Percentiles rank a stretch among this genome's conserved stretches.
Conservation (phyloP, 2,113 vertebrate genomes). For the Pterocles gutturalis region DNA sequence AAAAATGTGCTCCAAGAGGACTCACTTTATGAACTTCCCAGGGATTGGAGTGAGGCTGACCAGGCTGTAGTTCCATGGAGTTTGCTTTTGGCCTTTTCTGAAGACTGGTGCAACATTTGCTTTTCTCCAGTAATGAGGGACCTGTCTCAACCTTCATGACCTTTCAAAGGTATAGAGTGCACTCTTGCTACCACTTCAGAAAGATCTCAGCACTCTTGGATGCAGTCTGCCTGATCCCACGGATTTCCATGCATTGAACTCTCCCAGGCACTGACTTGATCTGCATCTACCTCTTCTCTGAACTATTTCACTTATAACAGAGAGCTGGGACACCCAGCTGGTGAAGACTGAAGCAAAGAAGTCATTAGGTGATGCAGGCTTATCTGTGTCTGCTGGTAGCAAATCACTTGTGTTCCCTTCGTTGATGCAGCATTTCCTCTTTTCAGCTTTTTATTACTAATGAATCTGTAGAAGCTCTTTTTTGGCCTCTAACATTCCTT, state of each 20-base stretch:
- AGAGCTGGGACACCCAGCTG: not conserved
- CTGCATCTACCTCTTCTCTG: not conserved
- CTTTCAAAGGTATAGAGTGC: not conserved
- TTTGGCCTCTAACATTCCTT: not conserved
- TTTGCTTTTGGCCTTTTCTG: not conserved
- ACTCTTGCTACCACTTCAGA: not conserved
- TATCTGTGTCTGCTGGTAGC: not conserved
- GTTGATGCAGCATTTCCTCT: not conserved
- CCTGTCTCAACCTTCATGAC: not conserved
- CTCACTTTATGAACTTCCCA: not conserved
- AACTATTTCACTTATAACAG: not conserved
- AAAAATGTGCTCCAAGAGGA: not conserved
- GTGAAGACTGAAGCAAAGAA: not conserved
- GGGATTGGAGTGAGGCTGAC: not conserved
- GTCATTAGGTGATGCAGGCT: not conserved
- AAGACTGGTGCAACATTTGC: not conserved
- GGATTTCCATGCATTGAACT: not conserved
- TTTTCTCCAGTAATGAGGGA: not conserved
- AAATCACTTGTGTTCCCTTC: not conserved
- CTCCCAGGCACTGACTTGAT: not conserved
- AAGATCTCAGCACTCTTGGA: not conserved
- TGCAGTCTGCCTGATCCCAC: not conserved
- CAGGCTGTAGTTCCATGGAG: not conserved
- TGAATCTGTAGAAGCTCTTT: not conserved
- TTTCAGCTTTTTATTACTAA: not conserved